Evolutionary conservation across 1,140 invertebrate genomes (phyloP), one percentile per base, ranked within the genome.

Genomic region (Caerostris extrusa): DNA sequence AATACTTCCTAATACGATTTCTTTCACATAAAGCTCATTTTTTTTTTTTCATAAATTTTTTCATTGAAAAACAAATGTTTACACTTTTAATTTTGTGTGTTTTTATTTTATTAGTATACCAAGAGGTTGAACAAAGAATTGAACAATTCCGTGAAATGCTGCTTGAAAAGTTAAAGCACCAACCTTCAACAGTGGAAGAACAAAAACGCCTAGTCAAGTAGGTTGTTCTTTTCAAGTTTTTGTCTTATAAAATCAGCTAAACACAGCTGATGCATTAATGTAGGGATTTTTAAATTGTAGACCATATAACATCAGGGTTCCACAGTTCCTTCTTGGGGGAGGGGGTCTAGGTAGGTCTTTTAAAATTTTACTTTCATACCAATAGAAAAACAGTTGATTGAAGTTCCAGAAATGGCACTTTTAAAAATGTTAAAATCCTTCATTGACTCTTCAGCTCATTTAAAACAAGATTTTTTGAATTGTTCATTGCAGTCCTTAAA

Each of bases 161-260:
- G 53, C 97, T 97, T 95, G 97, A 97, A 64, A 98, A 98, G 96
- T 97, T 99, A 81, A 95, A 98, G 87, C 97, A 98, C 94, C 98
- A 98, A 96, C 98, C 98, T 1, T 96, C 98, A 97, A 94, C 98
- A 95, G 97, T 99, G 17, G 99, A 99, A 94, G 98, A 99, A 95
- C 99, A 99, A 95, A 99, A 98, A 95, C 98, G 98, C 95, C 96
- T 98, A 50, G 98, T 99, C 94, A 97, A 98, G 96, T 98, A 97
- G 94, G 87, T 81, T 0, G 55, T 7, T n/a, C 57, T 12, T 19
- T 7, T 56, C n/a, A 14, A 50, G 8, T n/a, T 85, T n/a, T 57
- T 85, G 4, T n/a, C 3, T 34, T 85, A 34, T 57, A 8, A 19
- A 5, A 5, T 85, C 34, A 10, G 17, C 3, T 3, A 67, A 67